Base-by-base conservation (phyloP, 2,113 vertebrate species). In the Malurus alboscapulatus region DNA sequence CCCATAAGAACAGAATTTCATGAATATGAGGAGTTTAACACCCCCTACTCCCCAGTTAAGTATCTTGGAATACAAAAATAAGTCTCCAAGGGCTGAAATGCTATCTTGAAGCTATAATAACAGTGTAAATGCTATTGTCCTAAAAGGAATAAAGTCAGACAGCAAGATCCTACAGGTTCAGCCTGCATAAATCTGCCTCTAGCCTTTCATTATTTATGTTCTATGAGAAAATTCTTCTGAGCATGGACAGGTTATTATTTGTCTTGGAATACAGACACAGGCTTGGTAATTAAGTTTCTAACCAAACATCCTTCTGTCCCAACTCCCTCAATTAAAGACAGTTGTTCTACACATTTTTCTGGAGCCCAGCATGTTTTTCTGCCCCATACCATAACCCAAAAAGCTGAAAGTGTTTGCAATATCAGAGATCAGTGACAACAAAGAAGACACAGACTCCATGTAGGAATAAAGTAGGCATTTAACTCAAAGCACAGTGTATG, bases 171-270 rank as follows among this genome's bases (percentile, higher is more conserved):
- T 50, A 74, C 16, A 3, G 32, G 74, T 93, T 93, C 38, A 42
- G 32, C 45, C 51, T 85, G 82, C 58, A 66, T 54, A 93, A 91
- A 85, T 17, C 30, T 76, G 54, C 58, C 54, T 58, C 38, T 48
- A 87, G 50, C 14, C 29, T 54, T 90, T 69, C 16, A 57, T 62
- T 0, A 32, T 73, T 87, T 54, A 53, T 48, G 5, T 62, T 93
- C 54, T 73, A 54, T 90, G 79, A 67, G 78, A 96, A 95, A 95
- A 88, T 58, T 7, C 7, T 89, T 75, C 65, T 72, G 51, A 94
- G 63, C 10, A 65, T 18, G 54, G 42, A 76, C 27, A 51, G 48
- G 19, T 57, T 57, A 61, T 87, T 68, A 72, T 57, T 7, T 61
- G 20, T 72, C 58, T 75, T 79, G 45, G 36, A 57, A 84, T 36